Percentiles rank a stretch among this genome's conserved stretches.
Conservation (phyloP, 2,113 vertebrate species). For the Caranx melampygus region DNA sequence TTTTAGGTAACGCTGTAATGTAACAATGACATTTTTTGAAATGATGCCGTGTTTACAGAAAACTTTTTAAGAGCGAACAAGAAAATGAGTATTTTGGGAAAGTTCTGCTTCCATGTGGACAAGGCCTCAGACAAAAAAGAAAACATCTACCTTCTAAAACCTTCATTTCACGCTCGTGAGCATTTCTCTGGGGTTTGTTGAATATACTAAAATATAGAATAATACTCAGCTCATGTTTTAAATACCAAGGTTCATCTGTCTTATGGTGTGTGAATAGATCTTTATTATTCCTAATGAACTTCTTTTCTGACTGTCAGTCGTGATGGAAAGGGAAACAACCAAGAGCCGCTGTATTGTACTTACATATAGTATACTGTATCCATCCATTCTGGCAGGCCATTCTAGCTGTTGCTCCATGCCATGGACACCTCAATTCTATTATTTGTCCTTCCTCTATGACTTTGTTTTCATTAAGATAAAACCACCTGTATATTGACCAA, state of each 20-base stretch:
- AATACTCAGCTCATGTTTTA: not conserved
- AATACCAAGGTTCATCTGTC: not conserved
- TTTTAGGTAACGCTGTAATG: no score
- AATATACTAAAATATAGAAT: not conserved
- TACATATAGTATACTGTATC: accelerated
- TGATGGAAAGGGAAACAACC: no score
- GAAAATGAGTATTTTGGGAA: no score
- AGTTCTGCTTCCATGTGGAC: no score
- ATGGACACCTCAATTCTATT: accelerated
- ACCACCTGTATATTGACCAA: accelerated
- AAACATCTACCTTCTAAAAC: no score
- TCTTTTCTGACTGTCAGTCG: no score
- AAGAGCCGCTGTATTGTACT: not conserved
- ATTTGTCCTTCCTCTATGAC: accelerated
- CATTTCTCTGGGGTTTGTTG: not conserved
- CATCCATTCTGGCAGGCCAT: accelerated
- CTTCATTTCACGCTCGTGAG: no score
- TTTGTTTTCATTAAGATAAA: accelerated
- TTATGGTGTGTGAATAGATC: not conserved
- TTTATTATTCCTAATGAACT: not conserved
- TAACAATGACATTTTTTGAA: no score
- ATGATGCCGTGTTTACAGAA: no score
- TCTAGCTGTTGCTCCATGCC: no score
- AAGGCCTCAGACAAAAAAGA: no score
- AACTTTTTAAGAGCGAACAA: no score